These are phyloP conservation scores for Drosophila pachea DNA, from an alignment of 1,140 invertebrate species.

Conservation along the genomic window DNA sequence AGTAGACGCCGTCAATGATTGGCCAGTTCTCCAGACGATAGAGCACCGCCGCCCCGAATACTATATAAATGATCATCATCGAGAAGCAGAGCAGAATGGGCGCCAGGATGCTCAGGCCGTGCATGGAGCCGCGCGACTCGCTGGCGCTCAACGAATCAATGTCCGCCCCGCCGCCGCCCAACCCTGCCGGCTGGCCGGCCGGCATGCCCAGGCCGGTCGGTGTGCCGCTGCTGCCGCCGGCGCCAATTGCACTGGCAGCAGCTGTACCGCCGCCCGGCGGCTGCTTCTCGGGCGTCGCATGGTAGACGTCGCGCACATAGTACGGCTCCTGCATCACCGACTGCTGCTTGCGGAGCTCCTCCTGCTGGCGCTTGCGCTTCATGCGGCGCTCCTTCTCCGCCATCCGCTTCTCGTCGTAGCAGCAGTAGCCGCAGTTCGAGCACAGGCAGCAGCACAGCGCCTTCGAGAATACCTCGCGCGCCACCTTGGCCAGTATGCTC, in stretches of 20 bases:
- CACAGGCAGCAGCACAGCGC: constrained; percentile 90
- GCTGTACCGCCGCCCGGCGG: constrained; percentile 56
- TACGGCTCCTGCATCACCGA: constrained; percentile 88
- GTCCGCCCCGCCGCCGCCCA: constrained; percentile 62
- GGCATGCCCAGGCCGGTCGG: constrained; percentile 19
- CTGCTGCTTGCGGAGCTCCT: constrained; percentile 85
- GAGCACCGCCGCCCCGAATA: constrained; percentile 92
- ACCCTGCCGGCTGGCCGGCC: not conserved
- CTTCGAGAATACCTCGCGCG: constrained; percentile 90
- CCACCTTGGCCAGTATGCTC: constrained; percentile 89
- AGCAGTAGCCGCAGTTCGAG: constrained; percentile 91
- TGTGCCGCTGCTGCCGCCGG: constrained; percentile 5
- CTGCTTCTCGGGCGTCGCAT: constrained; percentile 81
- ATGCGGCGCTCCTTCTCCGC: constrained; percentile 88
- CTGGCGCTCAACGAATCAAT: constrained; percentile 86
- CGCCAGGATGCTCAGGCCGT: constrained; percentile 87
- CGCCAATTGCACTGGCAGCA: constrained; percentile 55
- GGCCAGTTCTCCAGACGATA: constrained; percentile 92
- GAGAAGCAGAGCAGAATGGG: constrained; percentile 87
- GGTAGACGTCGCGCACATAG: constrained; percentile 84
- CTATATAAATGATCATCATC: constrained; percentile 90
- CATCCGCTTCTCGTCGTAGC: constrained; percentile 89
- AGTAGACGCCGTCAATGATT: constrained; percentile 94
- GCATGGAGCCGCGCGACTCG: constrained; percentile 86
- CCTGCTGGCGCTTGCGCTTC: constrained; percentile 87